Base-by-base conservation (phyloP, 2,888 invertebrate species). In the Sepioteuthis lessoniana region DNA sequence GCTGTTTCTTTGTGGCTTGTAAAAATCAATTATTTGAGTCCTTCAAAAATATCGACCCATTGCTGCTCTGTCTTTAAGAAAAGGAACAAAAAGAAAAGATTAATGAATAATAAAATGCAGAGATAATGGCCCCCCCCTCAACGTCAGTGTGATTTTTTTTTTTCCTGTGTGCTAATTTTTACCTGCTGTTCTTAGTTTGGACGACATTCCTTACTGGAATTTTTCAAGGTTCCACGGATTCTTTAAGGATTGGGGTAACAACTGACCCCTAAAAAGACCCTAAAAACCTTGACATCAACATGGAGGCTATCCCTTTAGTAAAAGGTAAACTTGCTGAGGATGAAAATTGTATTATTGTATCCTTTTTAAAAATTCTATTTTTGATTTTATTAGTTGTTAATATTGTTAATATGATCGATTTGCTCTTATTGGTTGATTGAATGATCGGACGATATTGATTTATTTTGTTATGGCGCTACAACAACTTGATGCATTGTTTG, bases 311-410 rank as follows among this genome's bases (percentile, higher is more conserved):
- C 91, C 94, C 95, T 46, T 94, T 96, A 94, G 95, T 96, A 1
- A 95, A 95, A 94, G 95, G 95, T 94, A 96, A 95, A 94, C 94
- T 96, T 42, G 94, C 94, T 19, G 91, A 94, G 19, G 95, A 95
- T 93, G 96, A 96, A 94, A 94, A 94, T 38, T 96, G 96, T 94
- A 94, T 95, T 92, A 95, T 95, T 94, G 95, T 96, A 96, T 96
- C 95, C 95, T 95, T 96, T 95, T 35, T 46, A 55, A 25, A 55
- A 25, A 42, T 42, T 7, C 7, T 55, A 21, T 55, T 55, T 5
- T 25, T 25, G 25, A 21, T 47, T 16, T 47, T 47, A 47, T 47
- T 19, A 47, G 16, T 47, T 13, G 19, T 16, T 47, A 47, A 47
- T 47, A 46, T 46, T 46, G 47, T 55, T 55, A 25, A 42, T 7